Evolutionary conservation across 2,888 invertebrate genomes (phyloP).

Genomic region (Aphidius colemani): DNA sequence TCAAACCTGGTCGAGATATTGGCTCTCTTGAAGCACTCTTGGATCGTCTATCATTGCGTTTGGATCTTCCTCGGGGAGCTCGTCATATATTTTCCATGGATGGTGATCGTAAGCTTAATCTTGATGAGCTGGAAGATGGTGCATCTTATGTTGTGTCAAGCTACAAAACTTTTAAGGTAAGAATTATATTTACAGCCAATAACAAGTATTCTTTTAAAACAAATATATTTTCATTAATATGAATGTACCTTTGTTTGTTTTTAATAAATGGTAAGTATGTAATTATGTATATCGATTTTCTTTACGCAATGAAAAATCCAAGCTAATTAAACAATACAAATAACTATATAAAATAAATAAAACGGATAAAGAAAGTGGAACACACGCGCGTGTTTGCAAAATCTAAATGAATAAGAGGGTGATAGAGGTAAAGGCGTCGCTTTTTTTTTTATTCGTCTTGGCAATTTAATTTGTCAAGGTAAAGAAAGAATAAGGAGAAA

Average conservation of each 20-base stretch:
- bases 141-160: slow-evolving; percentile 92
- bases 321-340: not conserved
- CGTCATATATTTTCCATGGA: slow-evolving; percentile 92
- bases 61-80: slow-evolving; percentile 87
- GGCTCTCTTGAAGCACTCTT: slow-evolving; percentile 83
- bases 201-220: not conserved
- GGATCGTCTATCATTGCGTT: slow-evolving; percentile 83
- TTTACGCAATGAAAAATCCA: no score
- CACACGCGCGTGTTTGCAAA: slow-evolving; percentile 7
- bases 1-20: slow-evolving; percentile 87
- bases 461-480: not conserved
- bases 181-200: slow-evolving; percentile 35
- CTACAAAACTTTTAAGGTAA: slow-evolving; percentile 88
- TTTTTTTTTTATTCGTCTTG: not conserved
- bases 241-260: not conserved
- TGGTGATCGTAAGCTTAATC: slow-evolving; percentile 80
- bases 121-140: slow-evolving; percentile 89
- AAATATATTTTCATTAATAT: no score
- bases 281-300: no score
- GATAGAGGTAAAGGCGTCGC: not conserved
- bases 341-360: not conserved
- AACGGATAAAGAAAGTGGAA: slow-evolving; percentile 5
- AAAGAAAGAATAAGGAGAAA: slow-evolving; percentile 4
- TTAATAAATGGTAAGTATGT: not conserved
- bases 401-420: not conserved